Evolutionary conservation across 2,888 invertebrate species (phyloP).

Genomic region (Pseudococcus jackbeardsleyi): DNA sequence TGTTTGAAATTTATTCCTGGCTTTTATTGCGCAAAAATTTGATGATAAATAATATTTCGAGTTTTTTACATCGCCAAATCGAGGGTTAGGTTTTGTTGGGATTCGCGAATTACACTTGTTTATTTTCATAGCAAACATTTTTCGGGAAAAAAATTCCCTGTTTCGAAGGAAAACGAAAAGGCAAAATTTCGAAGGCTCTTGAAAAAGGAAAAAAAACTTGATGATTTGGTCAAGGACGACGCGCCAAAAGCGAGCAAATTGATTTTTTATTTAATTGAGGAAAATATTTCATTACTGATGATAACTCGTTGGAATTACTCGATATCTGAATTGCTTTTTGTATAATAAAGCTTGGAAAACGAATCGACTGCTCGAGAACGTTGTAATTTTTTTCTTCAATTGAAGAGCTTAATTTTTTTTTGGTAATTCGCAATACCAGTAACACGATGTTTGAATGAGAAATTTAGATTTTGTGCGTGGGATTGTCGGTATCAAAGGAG

Average conservation of each 20-base stretch:
- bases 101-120: slow-evolving; percentile 9
- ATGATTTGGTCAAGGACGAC: not conserved
- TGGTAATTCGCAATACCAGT: too few species aligned
- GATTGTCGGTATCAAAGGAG: too few species aligned
- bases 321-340: slow-evolving; percentile 9
- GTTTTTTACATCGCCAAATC: not conserved
- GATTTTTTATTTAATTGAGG: not conserved
- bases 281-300: slow-evolving; percentile 7
- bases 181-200: not conserved
- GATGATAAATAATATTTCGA: not conserved
- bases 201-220: not conserved
- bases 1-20: not conserved
- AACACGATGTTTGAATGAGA: too few species aligned
- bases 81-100: not conserved
- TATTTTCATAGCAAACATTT: not conserved
- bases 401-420: not conserved
- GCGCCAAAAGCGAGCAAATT: not conserved
- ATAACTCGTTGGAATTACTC: not conserved
- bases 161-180: not conserved
- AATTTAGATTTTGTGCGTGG: too few species aligned
- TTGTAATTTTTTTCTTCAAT: not conserved
- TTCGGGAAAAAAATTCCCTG: not conserved
- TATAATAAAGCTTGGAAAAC: not conserved
- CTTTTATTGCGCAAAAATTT: not conserved
- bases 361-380: not conserved